Evolutionary conservation across 2,888 invertebrate genomes (phyloP).

Genomic region (Abscondita cerata): DNA sequence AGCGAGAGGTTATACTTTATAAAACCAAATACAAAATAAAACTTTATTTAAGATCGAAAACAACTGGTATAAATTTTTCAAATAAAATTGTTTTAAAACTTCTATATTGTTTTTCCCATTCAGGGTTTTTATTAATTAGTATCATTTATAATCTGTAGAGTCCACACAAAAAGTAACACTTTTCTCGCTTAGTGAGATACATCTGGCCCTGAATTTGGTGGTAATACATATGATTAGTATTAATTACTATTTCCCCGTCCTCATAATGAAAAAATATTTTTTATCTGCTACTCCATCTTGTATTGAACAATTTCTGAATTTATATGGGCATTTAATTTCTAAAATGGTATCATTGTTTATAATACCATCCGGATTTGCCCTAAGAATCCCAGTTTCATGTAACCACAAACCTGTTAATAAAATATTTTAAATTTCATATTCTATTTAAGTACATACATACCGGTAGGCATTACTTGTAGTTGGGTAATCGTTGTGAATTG

Average conservation of each 20-base stretch:
- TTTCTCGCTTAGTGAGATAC: background rate
- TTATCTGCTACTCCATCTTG: background rate
- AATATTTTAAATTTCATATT: background rate
- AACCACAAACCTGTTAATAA: slow-evolving; percentile 9
- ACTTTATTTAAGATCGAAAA: no score
- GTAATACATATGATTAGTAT: background rate
- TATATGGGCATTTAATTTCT: slow-evolving; percentile 12
- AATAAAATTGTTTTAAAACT: no score
- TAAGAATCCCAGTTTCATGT: slow-evolving; percentile 10
- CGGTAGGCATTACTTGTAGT: background rate
- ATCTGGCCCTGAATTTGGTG: background rate
- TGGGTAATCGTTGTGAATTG: background rate
- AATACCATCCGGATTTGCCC: slow-evolving; percentile 9
- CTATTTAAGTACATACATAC: background rate
- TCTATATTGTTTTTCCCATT: background rate
- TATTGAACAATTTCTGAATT: slow-evolving; percentile 3
- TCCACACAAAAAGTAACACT: slow-evolving; percentile 4
- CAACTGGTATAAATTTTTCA: no score
- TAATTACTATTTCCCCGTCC: background rate
- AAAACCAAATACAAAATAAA: no score
- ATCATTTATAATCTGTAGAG: background rate
- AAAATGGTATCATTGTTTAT: background rate
- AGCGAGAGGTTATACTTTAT: no score
- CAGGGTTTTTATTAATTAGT: no score
- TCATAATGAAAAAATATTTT: slow-evolving; percentile 2